Conservation (phyloP, 1,140 invertebrate genomes). For the Carposina sasakii region DNA sequence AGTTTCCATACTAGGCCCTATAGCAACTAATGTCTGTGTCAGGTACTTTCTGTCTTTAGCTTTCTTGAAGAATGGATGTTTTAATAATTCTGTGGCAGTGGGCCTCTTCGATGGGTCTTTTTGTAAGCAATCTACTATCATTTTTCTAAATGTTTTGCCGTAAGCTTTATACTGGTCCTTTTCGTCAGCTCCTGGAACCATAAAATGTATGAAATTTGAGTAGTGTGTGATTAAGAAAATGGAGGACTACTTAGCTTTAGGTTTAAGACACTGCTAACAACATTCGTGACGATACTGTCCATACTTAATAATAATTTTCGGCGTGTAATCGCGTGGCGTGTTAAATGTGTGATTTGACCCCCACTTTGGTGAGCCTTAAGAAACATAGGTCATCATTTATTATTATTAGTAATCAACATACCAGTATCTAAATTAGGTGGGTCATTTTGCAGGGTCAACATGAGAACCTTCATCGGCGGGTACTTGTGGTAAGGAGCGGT, state of each 20-base stretch:
- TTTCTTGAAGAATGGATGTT: conserved; percentile 99
- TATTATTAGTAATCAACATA: too few relatives aligned
- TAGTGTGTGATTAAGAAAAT: too few relatives aligned
- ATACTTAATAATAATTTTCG: too few relatives aligned
- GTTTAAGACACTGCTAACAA: too few relatives aligned
- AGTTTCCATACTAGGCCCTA: conserved; percentile 88
- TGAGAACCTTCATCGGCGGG: conserved; percentile 99
- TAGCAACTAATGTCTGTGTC: conserved; percentile 90
- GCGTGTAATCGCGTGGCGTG: too few relatives aligned
- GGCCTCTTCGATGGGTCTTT: conserved; percentile 96
- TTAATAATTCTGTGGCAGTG: conserved; percentile 96
- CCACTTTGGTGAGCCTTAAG: too few relatives aligned
- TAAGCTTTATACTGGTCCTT: conserved; percentile 99
- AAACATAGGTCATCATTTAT: too few relatives aligned
- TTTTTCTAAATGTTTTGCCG: conserved; percentile 97
- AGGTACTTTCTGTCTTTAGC: conserved; percentile 97
- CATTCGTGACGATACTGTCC: too few relatives aligned
- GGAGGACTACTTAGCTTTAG: too few relatives aligned
- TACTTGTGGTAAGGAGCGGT: conserved; percentile 99
- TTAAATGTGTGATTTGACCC: too few relatives aligned
- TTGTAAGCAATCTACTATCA: conserved; percentile 95
- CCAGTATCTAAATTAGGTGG: conserved; percentile 96
- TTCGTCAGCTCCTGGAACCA: conserved; percentile 82
- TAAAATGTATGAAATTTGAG: background rate
- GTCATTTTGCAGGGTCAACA: conserved; percentile 98